A percentile compares a stretch with the other conserved stretches of the same genome.
These are phyloP conservation scores for Homarus americanus DNA, from an alignment of 1,140 invertebrate species.

Conservation along the genomic window DNA sequence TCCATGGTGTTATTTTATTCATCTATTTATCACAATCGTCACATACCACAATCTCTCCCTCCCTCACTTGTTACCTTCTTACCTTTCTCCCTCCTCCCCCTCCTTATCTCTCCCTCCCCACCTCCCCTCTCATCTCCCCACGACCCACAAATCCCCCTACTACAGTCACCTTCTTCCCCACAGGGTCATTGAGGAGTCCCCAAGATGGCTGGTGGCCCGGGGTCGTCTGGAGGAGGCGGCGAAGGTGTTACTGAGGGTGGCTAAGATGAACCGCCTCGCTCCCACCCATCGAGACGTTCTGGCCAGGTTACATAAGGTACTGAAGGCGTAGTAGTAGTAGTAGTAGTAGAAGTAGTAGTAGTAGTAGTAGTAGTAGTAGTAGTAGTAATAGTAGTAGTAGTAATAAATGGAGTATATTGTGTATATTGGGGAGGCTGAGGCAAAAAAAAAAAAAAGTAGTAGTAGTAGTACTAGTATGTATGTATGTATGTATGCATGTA, in stretches of 20 bases:
- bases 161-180: too few relatives aligned
- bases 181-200: not conserved
- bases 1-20: too few relatives aligned
- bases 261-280: not conserved
- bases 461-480: too few relatives aligned
- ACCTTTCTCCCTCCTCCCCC: not conserved
- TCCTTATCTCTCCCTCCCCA: not conserved
- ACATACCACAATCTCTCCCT: not conserved
- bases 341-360: too few relatives aligned
- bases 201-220: not conserved
- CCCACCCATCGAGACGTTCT: not conserved
- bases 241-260: not conserved
- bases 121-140: too few relatives aligned
- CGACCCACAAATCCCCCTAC: too few relatives aligned
- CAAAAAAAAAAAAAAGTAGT: not conserved
- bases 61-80: not conserved
- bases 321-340: too few relatives aligned
- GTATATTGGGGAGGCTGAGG: not conserved
- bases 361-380: too few relatives aligned
- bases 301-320: not conserved
- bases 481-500: too few relatives aligned
- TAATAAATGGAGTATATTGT: too few relatives aligned
- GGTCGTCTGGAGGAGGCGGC: not conserved
- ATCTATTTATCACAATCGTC: not conserved
- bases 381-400: too few relatives aligned